These are phyloP conservation scores for Trochalopteron elliotii DNA, from an alignment of 2,113 vertebrate species.

Conservation along the genomic window DNA sequence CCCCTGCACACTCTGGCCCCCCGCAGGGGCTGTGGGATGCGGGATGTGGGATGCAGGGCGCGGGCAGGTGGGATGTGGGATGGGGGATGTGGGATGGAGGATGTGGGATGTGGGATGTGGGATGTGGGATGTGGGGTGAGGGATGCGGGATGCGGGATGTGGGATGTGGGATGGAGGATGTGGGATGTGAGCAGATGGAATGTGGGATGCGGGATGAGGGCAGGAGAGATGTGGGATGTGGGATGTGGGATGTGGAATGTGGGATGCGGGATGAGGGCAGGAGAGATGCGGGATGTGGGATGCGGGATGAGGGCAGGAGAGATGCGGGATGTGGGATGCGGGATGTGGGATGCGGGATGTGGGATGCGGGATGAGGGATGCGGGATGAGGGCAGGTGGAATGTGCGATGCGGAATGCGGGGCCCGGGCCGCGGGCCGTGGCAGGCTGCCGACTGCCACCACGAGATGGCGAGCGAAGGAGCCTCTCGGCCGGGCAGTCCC, in stretches of 20 bases:
- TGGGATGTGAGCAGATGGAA: rapidly evolving
- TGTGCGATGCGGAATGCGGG: rapidly evolving
- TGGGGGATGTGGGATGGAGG: rapidly evolving
- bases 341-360: rapidly evolving
- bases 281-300: rapidly evolving
- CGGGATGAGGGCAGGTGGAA: too few relatives aligned
- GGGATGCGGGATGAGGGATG: rapidly evolving
- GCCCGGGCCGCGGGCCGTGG: neutral
- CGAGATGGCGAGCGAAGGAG: constrained; percentile 62
- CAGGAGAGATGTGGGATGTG: rapidly evolving
- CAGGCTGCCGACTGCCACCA: constrained; percentile 17
- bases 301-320: rapidly evolving
- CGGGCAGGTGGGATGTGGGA: too few relatives aligned
- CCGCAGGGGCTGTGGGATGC: neutral
- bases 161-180: rapidly evolving
- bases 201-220: rapidly evolving
- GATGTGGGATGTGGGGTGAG: too few relatives aligned
- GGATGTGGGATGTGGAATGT: rapidly evolving
- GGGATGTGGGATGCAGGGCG: rapidly evolving
- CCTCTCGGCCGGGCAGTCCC: neutral
- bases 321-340: rapidly evolving
- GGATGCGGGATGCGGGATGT: too few relatives aligned
- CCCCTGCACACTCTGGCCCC: rapidly evolving
- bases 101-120: rapidly evolving
- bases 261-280: rapidly evolving